Evolutionary conservation across 1,140 invertebrate genomes (phyloP).

Genomic region (Aplysia californica): DNA sequence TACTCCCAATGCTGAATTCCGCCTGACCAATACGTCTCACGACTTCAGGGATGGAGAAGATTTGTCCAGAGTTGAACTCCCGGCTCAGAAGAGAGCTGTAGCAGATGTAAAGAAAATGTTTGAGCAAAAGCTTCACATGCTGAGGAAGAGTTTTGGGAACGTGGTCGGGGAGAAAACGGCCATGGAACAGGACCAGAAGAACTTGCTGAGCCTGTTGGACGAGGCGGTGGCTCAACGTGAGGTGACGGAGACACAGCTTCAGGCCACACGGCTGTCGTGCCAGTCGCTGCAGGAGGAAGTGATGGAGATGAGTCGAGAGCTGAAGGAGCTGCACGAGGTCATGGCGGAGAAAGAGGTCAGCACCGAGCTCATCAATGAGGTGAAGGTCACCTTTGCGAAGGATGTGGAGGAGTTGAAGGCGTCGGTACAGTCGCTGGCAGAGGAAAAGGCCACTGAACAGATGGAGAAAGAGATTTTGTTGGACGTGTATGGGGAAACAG

Average conservation of each 20-base stretch:
- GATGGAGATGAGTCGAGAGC: constrained; percentile 31
- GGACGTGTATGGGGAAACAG: constrained; percentile 7
- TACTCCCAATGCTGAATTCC: background rate
- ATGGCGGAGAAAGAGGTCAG: constrained; percentile 31
- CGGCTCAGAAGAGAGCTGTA: too few relatives aligned
- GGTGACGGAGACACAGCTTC: constrained; percentile 23
- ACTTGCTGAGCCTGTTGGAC: constrained; percentile 35
- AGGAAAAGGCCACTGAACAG: constrained; percentile 15
- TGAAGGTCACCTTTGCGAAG: constrained; percentile 22
- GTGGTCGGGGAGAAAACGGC: constrained; percentile 33
- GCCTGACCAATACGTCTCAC: too few relatives aligned
- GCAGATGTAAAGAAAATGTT: background rate
- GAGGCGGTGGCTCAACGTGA: constrained; percentile 31
- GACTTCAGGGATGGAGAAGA: too few relatives aligned
- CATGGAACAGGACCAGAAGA: constrained; percentile 40
- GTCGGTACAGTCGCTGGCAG: constrained; percentile 4
- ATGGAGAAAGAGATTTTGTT: constrained; percentile 26
- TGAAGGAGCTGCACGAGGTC: constrained; percentile 18
- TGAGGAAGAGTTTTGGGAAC: background rate
- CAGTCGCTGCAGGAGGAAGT: constrained; percentile 40
- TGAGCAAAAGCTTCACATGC: background rate
- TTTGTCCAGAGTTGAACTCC: too few relatives aligned
- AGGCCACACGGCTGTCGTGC: constrained; percentile 19
- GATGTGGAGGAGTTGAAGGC: constrained; percentile 26
- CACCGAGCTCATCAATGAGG: constrained; percentile 9